Evolutionary conservation across 2,797 vertebrate genomes (phyloP), one percentile per base, ranked within the genome.

Genomic region (Nannoperca australis): DNA sequence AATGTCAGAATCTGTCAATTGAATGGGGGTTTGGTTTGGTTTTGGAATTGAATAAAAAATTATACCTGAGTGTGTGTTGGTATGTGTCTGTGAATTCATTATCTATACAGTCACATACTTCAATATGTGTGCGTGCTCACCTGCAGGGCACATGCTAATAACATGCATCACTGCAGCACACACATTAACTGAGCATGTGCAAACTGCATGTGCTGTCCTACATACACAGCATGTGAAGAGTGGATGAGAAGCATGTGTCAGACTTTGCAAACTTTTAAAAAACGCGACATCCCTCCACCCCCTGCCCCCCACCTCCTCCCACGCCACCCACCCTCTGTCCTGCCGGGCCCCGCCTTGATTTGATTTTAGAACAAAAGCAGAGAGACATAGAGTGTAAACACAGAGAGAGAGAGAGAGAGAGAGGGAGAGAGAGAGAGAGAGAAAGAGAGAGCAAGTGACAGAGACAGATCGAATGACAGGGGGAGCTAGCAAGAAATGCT

Each of bases 401-500:
- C 34, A 45, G 15, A 36, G 4, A 36, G 4, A 36, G 34, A 36
- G 2, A 36, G 34, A 36, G 34, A n/a, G n/a, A n/a, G n/a, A n/a
- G n/a, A n/a, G n/a, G n/a, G n/a, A n/a, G n/a, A n/a, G n/a, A n/a
- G n/a, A 36, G 36, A 36, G 8, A 36, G 36, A 38, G 24, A 70
- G 27, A 70, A 58, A 62, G 67, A 22, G 27, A 38, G 53, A 68
- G 42, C 24, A n/a, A 67, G 70, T 58, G 70, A 81, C 76, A 59
- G 70, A 53, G 71, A 70, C 32, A 36, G 79, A 82, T 76, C 12
- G n/a, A 73, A 74, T 73, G 73, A 79, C 83, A 60, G 71, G 45
- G 59, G 45, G 40, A 74, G 74, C 59, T 70, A 67, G 63, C 77
- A 79, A 72, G 71, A 85, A 77, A 82, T 27, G 77, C 70, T 47